phyloP scores from a whole-genome alignment of 2,888 invertebrate species.

The Caenorhabditis macrosperma region DNA sequence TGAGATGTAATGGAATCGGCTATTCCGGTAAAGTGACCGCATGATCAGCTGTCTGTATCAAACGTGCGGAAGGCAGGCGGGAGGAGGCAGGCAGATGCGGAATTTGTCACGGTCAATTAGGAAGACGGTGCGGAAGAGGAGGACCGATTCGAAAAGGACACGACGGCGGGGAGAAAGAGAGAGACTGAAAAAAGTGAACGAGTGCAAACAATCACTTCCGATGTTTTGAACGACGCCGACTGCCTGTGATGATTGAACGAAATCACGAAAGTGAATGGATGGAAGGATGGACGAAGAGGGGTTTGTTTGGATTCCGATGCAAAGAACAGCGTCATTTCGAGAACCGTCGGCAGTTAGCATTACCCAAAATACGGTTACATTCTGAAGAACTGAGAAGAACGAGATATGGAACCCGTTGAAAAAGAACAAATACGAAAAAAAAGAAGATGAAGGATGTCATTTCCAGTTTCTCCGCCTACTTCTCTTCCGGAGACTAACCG shows the following conservation, averaged over 20 bases:
- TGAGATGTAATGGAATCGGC: slow-evolving; percentile 53
- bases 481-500: no score
- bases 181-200: slow-evolving; percentile 27
- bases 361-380: no score
- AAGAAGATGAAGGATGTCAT: background rate
- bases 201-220: slow-evolving; percentile 37
- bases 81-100: slow-evolving; percentile 9
- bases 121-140: slow-evolving; percentile 17
- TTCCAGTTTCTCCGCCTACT: no score
- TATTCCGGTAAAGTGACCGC: slow-evolving; percentile 55
- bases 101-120: slow-evolving; percentile 62
- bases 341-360: no score
- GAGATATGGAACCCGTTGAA: no score
- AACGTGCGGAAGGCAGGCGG: background rate
- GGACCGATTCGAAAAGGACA: background rate
- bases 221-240: slow-evolving; percentile 26
- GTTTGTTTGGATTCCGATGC: no score
- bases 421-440: background rate
- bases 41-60: slow-evolving; percentile 36
- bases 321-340: no score
- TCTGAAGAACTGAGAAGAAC: no score
- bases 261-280: background rate
- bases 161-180: slow-evolving; percentile 1
- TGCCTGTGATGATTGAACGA: background rate
- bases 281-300: background rate